A percentile compares a stretch with the other conserved stretches of the same genome.
phyloP scores from a whole-genome alignment of 2,113 vertebrate genomes.

The Romanogobio albipinnatus region DNA sequence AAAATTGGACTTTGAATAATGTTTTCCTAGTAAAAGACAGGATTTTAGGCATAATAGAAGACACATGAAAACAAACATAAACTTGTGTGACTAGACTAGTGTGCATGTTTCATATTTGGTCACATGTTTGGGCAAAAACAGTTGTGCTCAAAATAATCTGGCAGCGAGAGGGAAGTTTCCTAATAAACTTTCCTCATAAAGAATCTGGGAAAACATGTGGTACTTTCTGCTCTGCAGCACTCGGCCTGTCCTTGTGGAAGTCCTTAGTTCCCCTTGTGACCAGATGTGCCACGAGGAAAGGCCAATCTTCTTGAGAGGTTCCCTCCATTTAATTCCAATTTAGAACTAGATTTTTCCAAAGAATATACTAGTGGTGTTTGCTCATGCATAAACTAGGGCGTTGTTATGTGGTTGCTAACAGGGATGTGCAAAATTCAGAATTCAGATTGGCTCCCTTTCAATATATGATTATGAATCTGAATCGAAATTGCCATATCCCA shows the following conservation, averaged over 20 bases:
- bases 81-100: slow-evolving; percentile 12
- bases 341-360: not conserved
- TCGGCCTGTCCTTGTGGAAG: not conserved
- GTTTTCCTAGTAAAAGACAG: slow-evolving; percentile 4
- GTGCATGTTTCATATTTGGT: not conserved
- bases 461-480: not conserved
- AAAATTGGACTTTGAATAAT: not conserved
- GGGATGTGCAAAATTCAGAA: no score
- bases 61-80: slow-evolving; percentile 25
- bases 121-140: slow-evolving; percentile 27
- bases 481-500: not conserved
- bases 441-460: not conserved
- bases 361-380: not conserved
- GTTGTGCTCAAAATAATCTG: slow-evolving; percentile 27
- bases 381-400: not conserved
- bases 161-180: slow-evolving; percentile 52
- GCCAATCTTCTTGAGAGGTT: not conserved
- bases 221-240: slow-evolving; percentile 9
- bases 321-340: slow-evolving; percentile 3
- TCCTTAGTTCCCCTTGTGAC: not conserved
- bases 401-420: no score
- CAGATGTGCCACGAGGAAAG: slow-evolving; percentile 16
- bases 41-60: not conserved
- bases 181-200: slow-evolving; percentile 52
- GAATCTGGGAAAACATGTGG: slow-evolving; percentile 45